Percentiles rank a stretch among this genome's conserved stretches.
phyloP scores from a whole-genome alignment of 2,888 invertebrate species.

The Orthonychiurus folsomi region DNA sequence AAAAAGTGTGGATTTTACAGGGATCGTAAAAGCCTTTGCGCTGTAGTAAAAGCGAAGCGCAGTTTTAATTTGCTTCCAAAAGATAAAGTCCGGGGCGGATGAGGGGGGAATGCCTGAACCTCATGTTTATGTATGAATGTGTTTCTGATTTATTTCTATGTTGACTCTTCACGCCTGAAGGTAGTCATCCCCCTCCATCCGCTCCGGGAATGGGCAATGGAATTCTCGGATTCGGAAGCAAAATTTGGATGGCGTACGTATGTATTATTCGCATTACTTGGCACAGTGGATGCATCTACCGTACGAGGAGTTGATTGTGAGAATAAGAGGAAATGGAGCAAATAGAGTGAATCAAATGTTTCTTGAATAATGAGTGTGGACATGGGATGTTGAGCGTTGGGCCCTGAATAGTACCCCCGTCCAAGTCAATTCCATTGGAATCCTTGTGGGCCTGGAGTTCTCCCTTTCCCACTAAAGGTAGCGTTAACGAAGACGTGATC shows the following conservation, averaged over 20 bases:
- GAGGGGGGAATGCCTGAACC: neutral
- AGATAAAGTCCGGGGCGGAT: neutral
- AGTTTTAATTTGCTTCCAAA: neutral
- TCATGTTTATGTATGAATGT: neutral
- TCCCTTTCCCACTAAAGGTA: too few relatives aligned
- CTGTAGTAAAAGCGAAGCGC: too few relatives aligned
- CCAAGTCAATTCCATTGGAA: too few relatives aligned
- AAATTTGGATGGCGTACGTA: neutral
- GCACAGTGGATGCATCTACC: neutral
- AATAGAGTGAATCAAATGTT: conserved; percentile 1
- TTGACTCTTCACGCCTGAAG: neutral
- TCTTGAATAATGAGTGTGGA: neutral
- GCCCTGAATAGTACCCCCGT: too few relatives aligned
- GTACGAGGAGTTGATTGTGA: neutral
- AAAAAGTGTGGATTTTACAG: neutral
- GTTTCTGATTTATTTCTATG: neutral
- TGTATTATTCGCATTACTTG: neutral
- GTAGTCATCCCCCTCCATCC: too few relatives aligned
- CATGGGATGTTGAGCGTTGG: too few relatives aligned
- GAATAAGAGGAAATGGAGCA: neutral
- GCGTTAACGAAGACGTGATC: neutral
- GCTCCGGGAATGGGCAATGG: too few relatives aligned
- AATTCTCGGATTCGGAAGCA: too few relatives aligned
- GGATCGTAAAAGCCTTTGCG: too few relatives aligned
- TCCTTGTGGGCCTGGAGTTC: too few relatives aligned